Conservation (phyloP, 1,140 invertebrate genomes). For the Zaprionus inermis region DNA sequence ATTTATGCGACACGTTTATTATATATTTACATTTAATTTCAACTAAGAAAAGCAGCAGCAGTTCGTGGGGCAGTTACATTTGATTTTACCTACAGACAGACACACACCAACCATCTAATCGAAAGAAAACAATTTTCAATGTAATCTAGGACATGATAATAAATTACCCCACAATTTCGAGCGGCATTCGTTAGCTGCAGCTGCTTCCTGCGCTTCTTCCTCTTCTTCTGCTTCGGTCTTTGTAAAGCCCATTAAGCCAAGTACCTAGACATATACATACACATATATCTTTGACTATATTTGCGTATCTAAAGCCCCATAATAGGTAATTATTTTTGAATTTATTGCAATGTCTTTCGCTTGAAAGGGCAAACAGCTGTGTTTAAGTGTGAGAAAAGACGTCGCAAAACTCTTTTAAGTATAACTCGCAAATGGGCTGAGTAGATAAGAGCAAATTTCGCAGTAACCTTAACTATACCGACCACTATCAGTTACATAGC, state of each 20-base stretch:
- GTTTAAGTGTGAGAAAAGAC: neutral
- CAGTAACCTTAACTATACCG: neutral
- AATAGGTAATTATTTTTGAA: conserved; percentile 84
- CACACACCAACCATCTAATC: conserved; percentile 57
- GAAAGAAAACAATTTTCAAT: conserved; percentile 84
- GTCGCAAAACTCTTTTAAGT: neutral
- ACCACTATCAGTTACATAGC: neutral
- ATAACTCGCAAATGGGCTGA: neutral
- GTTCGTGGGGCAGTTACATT: conserved; percentile 44
- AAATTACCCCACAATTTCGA: conserved; percentile 80
- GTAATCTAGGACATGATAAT: conserved; percentile 84
- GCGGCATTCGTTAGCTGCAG: conserved; percentile 53
- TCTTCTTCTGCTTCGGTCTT: conserved; percentile 29
- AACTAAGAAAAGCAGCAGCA: conserved; percentile 47
- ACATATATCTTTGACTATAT: conserved; percentile 17
- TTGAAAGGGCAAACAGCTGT: neutral
- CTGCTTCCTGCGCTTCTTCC: conserved; percentile 8
- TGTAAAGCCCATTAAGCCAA: conserved; percentile 55
- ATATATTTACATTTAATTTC: conserved; percentile 82
- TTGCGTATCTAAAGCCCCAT: conserved; percentile 66
- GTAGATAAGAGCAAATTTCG: neutral
- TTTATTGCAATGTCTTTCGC: conserved; percentile 72
- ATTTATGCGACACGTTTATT: conserved; percentile 80
- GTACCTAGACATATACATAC: conserved; percentile 10
- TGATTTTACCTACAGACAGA: conserved; percentile 47